Evolutionary conservation across 1,140 invertebrate genomes (phyloP).

Genomic region (Zaprionus lachaisei): DNA sequence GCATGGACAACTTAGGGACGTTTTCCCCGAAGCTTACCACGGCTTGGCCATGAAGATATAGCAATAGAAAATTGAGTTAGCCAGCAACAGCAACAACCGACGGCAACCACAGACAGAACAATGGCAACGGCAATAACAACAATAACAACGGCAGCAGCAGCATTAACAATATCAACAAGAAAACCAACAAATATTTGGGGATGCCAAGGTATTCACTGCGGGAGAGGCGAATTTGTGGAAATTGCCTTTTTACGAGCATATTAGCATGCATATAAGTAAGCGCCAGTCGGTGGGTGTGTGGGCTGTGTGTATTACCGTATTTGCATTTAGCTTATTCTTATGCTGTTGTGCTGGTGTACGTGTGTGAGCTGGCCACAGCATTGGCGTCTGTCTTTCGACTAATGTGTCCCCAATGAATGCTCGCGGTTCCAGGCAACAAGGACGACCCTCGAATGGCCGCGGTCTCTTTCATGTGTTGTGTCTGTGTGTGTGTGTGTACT

Average conservation of each 20-base stretch:
- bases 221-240: constrained; percentile 71
- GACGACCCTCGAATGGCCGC: constrained; percentile 50
- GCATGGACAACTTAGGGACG: constrained; percentile 49
- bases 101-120: constrained; percentile 6
- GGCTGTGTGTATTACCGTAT: constrained; percentile 42
- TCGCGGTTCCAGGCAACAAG: constrained; percentile 37
- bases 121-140: constrained; percentile 7
- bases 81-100: constrained; percentile 35
- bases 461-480: constrained; percentile 10
- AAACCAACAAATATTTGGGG: constrained; percentile 56
- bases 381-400: constrained; percentile 56
- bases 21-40: constrained; percentile 41
- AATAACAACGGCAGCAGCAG: neutral
- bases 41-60: constrained; percentile 55
- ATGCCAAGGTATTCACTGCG: constrained; percentile 51
- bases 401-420: constrained; percentile 79
- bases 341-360: constrained; percentile 2
- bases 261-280: constrained; percentile 60
- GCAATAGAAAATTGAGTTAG: constrained; percentile 82
- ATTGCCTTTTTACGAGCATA: constrained; percentile 83
- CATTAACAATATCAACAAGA: constrained; percentile 14
- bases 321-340: constrained; percentile 59
- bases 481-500: constrained; percentile 12
- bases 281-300: constrained; percentile 20
- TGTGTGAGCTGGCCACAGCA: constrained; percentile 36